Evolutionary conservation across 2,797 vertebrate genomes (phyloP).

Genomic region (Tachyglossus aculeatus): DNA sequence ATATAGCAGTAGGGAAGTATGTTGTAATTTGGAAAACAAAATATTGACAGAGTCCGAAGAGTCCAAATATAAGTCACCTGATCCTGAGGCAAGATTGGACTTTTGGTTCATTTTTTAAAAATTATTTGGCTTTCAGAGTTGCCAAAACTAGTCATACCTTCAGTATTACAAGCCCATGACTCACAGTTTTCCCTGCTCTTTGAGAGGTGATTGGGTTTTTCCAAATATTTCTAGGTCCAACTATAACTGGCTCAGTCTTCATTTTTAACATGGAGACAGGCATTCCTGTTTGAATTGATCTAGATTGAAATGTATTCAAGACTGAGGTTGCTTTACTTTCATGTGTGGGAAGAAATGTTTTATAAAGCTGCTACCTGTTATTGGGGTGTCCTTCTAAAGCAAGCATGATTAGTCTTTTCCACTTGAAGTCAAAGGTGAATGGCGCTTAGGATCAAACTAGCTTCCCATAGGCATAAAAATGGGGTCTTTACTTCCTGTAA

Average conservation of each 20-base stretch:
- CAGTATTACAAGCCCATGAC: background rate
- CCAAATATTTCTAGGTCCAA: conserved; percentile 29
- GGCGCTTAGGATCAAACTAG: conserved; percentile 13
- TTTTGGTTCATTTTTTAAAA: conserved; percentile 2
- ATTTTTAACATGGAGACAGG: background rate
- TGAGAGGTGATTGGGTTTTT: conserved; percentile 4
- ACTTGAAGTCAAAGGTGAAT: conserved; percentile 17
- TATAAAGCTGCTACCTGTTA: conserved; percentile 3
- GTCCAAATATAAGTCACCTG: background rate
- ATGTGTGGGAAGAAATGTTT: background rate
- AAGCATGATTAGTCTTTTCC: conserved; percentile 21
- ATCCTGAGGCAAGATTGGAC: background rate
- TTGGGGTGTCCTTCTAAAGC: background rate
- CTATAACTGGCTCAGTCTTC: conserved; percentile 20
- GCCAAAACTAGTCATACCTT: conserved; percentile 16
- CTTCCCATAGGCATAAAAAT: background rate
- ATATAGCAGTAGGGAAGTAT: background rate
- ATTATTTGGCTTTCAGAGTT: background rate
- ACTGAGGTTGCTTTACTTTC: background rate
- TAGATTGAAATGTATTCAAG: conserved; percentile 11
- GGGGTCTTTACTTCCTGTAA: background rate
- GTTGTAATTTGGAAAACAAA: background rate
- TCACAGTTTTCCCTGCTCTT: background rate
- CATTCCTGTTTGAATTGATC: conserved; percentile 10
- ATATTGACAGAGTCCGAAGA: background rate